These are phyloP conservation scores for Scaeva pyrastri DNA, from an alignment of 2,888 invertebrate species.

Conservation along the genomic window DNA sequence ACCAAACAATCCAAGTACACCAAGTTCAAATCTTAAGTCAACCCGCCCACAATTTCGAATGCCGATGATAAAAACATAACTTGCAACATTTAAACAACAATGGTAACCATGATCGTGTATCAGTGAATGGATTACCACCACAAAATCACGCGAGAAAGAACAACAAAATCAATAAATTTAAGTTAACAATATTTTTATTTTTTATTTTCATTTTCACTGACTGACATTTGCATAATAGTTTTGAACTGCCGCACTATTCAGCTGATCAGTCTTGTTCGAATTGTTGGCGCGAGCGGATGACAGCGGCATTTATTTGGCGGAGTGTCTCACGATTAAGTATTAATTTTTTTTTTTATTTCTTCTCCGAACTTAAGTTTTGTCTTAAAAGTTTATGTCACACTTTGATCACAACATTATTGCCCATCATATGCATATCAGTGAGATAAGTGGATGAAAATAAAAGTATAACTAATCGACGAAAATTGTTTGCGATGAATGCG, in stretches of 20 bases:
- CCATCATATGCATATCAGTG: background rate
- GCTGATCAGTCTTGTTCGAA: conserved; percentile 82
- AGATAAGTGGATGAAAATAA: conserved; percentile 35
- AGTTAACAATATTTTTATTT: conserved; percentile 68
- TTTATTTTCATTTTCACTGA: conserved; percentile 28
- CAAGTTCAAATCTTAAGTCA: too few species aligned
- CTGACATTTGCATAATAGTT: conserved; percentile 77
- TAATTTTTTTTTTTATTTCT: background rate
- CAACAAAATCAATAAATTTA: conserved; percentile 66
- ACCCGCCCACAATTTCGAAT: too few species aligned
- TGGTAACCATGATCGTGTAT: conserved; percentile 2
- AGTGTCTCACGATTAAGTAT: conserved; percentile 45
- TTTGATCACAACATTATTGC: conserved; percentile 34
- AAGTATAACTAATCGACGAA: conserved; percentile 33
- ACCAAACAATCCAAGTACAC: too few species aligned
- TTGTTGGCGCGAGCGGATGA: conserved; percentile 81
- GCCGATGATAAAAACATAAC: background rate
- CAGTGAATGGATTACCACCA: conserved; percentile 26
- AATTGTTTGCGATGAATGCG: conserved; percentile 33
- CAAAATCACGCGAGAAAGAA: conserved; percentile 20
- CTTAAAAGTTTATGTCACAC: conserved; percentile 29
- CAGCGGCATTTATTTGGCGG: conserved; percentile 53
- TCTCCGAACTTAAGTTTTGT: background rate
- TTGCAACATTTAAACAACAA: background rate
- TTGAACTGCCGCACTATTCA: conserved; percentile 81